Conservation (phyloP, 2,888 invertebrate species). For the Xiphydria camelus region DNA sequence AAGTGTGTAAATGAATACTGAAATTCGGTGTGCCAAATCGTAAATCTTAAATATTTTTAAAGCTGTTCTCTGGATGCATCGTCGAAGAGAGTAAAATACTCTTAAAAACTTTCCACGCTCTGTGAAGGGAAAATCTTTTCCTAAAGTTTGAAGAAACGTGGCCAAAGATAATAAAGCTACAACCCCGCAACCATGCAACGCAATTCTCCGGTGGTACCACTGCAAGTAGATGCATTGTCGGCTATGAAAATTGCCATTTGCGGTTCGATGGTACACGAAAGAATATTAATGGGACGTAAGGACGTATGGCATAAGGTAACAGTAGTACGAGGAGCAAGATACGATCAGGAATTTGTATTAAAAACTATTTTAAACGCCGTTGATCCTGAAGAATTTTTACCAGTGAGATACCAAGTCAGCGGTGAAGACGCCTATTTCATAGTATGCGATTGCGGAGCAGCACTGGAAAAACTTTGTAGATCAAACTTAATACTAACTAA, state of each 20-base stretch:
- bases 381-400: conserved; percentile 60
- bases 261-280: conserved; percentile 40
- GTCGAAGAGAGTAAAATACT: too few relatives aligned
- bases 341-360: conserved; percentile 52
- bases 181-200: too few relatives aligned
- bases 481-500: conserved; percentile 54
- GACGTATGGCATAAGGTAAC: conserved; percentile 51
- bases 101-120: too few relatives aligned
- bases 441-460: conserved; percentile 59
- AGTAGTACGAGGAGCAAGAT: conserved; percentile 45
- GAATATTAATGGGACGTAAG: conserved; percentile 43
- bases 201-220: conserved; percentile 18
- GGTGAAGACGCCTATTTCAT: conserved; percentile 56
- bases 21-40: too few relatives aligned
- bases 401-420: conserved; percentile 54
- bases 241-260: conserved; percentile 41
- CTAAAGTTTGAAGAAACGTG: too few relatives aligned
- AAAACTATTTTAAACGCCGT: conserved; percentile 57
- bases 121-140: too few relatives aligned
- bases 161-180: too few relatives aligned
- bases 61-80: too few relatives aligned
- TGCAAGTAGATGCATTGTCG: conserved; percentile 38
- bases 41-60: too few relatives aligned
- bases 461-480: conserved; percentile 59
- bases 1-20: too few relatives aligned